Evolutionary conservation across 2,888 invertebrate genomes (phyloP), one percentile per base, ranked within the genome.

Genomic region (Heterodera filipjevi): DNA sequence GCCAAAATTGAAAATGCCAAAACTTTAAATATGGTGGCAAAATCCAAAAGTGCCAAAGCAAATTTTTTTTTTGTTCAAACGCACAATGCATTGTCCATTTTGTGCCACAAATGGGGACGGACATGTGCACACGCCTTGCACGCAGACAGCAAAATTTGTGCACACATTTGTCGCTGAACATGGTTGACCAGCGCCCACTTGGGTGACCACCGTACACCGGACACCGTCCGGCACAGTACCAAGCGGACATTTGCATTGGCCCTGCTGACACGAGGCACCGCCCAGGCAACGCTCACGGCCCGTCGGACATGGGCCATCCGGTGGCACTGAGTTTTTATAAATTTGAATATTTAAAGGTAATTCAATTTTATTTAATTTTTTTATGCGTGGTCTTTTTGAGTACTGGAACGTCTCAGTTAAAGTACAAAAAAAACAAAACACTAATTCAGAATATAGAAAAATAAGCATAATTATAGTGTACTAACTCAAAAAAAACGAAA

Each of bases 81-180:
- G 6, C 19, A 73, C 73, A 33, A 84, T 81, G 76, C 84, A 84
- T 30, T 82, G 79, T 3, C 82, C 82, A 46, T 72, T 79, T 70
- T 83, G 77, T 46, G 78, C 76, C 32, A 84, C 73, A 46, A 85
- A 83, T 27, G 81, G 83, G 33, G 85, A 71, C 14, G 85, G 84
- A 72, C 88, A 89, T 14, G 81, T 82, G 77, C 89, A 89, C 3
- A 84, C 80, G 32, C 85, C 85, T 27, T 85, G 83, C n/a, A 85
- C 79, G 76, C 89, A 89, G 10, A 83, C 80, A 5, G 89, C 85
- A 66, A 83, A 77, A 16, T 83, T 84, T 22, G 79, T 76, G 73
- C 84, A 84, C 27, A 82, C 49, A 16, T 78, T 64, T 16, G 83
- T 79, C 16, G 79, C 76, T 22, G 82, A 79, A 39, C 85, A 85